Conservation (phyloP, 2,797 vertebrate genomes). For the Neosalanx taihuensis region DNA sequence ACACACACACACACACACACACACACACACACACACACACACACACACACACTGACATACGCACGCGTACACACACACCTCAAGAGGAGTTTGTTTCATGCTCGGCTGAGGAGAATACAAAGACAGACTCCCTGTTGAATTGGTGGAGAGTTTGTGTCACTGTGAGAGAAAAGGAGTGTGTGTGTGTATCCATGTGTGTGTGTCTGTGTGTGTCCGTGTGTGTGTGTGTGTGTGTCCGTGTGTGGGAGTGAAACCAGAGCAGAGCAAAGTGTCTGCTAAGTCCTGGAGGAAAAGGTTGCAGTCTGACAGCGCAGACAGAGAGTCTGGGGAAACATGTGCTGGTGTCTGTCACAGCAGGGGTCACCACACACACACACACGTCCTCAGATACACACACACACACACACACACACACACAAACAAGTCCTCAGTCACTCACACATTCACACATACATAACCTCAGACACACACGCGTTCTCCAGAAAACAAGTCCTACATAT, state of each 20-base stretch:
- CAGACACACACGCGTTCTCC: background rate
- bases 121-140: slow-evolving; percentile 20
- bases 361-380: background rate
- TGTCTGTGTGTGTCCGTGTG: background rate
- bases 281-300: slow-evolving; percentile 17
- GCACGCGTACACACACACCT: background rate
- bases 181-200: background rate
- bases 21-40: background rate
- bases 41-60: background rate
- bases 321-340: background rate
- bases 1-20: too few relatives aligned
- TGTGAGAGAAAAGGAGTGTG: background rate
- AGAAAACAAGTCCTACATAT: background rate
- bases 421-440: background rate
- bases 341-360: background rate
- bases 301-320: background rate
- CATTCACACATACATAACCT: background rate
- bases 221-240: background rate
- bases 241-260: background rate
- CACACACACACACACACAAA: background rate
- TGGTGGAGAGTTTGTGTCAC: background rate
- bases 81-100: slow-evolving; percentile 12
- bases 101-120: slow-evolving; percentile 7
- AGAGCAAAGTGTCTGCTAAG: slow-evolving; percentile 3
- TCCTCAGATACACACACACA: background rate